phyloP scores from a whole-genome alignment of 2,888 invertebrate genomes.

The Drosophila paramelanica region DNA sequence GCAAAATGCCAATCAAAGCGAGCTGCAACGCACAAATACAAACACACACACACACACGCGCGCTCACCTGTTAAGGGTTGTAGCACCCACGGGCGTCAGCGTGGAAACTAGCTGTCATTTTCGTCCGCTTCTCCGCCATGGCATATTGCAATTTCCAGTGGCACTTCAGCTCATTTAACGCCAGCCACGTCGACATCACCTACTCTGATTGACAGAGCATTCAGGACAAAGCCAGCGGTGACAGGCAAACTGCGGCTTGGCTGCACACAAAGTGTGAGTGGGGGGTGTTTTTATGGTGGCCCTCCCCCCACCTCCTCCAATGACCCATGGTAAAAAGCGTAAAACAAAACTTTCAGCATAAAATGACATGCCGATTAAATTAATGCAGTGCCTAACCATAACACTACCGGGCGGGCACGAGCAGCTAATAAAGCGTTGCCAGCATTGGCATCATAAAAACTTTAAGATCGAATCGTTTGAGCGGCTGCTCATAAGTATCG shows the following conservation, averaged over 20 bases:
- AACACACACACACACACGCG: not conserved
- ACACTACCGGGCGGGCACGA: not conserved
- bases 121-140: not conserved
- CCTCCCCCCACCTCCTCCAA: not conserved
- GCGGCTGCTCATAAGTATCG: constrained; percentile 20
- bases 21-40: constrained; percentile 14
- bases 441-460: constrained; percentile 45
- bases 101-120: too few species aligned
- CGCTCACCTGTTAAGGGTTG: not conserved
- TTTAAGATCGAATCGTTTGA: constrained; percentile 47
- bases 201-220: constrained; percentile 52
- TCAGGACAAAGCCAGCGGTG: constrained; percentile 24
- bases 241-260: not conserved
- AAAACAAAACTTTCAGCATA: constrained; percentile 67
- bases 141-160: constrained; percentile 54
- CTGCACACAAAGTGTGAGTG: constrained; percentile 30
- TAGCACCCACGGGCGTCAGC: too few species aligned
- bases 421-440: constrained; percentile 33
- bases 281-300: constrained; percentile 36
- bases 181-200: constrained; percentile 31
- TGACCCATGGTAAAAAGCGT: constrained; percentile 33
- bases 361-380: constrained; percentile 76
- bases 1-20: constrained; percentile 43
- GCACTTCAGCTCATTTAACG: constrained; percentile 63
- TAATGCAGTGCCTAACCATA: constrained; percentile 53